Percentiles rank a stretch among this genome's conserved stretches.
phyloP scores from a whole-genome alignment of 2,113 vertebrate genomes.

The Nansenia antarctica region DNA sequence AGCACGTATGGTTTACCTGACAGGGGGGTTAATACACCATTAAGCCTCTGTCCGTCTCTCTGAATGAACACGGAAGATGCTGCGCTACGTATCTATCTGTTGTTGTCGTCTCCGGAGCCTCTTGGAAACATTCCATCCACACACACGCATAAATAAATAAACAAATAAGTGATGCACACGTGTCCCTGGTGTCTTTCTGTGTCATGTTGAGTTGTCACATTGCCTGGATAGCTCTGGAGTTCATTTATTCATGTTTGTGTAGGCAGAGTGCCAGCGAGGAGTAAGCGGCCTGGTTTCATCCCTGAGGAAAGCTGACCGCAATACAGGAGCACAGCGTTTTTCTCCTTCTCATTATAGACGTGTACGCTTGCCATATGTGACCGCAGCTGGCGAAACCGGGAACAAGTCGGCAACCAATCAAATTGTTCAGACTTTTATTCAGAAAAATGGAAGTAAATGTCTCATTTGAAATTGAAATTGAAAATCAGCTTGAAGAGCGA shows the following conservation, averaged over 20 bases:
- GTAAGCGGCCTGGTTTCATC: conserved; percentile 1
- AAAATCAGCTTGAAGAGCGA: too few species aligned
- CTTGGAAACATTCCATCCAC: background rate
- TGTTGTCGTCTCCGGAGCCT: background rate
- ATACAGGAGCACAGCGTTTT: background rate
- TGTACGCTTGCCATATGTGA: too few species aligned
- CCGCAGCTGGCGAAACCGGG: too few species aligned
- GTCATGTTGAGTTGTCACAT: background rate
- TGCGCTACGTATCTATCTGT: background rate
- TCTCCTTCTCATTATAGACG: too few species aligned
- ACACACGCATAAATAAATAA: conserved; percentile 20
- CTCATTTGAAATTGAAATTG: too few species aligned
- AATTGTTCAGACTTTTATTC: too few species aligned
- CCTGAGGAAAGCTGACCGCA: background rate
- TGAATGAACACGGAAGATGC: background rate
- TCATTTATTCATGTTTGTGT: conserved; percentile 39
- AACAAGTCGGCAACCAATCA: too few species aligned
- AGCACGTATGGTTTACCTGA: background rate
- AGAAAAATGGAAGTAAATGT: too few species aligned
- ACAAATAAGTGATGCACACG: background rate
- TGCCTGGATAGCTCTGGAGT: conserved; percentile 7
- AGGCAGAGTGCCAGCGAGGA: conserved; percentile 6
- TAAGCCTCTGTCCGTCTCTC: too few species aligned
- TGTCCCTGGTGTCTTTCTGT: background rate
- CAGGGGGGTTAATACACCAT: background rate